Base-by-base conservation (phyloP, 2,797 vertebrate genomes). In the Sebastes minor region DNA sequence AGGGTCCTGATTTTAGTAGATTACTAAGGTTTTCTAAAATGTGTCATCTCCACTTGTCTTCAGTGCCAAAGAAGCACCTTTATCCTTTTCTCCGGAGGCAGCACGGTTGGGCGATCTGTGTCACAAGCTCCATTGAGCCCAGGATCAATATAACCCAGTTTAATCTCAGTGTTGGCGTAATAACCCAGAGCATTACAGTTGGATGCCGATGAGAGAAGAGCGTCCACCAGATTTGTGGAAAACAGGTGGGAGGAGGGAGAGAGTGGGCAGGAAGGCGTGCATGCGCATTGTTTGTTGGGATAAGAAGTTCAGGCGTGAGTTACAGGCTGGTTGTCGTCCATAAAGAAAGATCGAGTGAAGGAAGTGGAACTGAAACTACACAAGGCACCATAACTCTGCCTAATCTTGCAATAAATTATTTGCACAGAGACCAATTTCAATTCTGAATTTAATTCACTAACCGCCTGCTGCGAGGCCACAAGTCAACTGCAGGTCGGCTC, bases 111-210 rank as follows among this genome's bases (percentile, higher is more conserved):
- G 4, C 84, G 83, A 83, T 89, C 12, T 73, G 38, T 71, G 71
- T n/a, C 70, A 11, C 53, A 53, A 71, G 80, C 71, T 89, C 86
- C 82, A 86, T 64, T 86, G 84, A 90, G 82, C 59, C 70, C 53
- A 8, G 46, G 69, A 92, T 93, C 79, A 7, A 90, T 93, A 87
- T 10, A 87, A 80, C 79, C 74, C 71, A 59, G 78, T 91, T 91
- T 80, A 86, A 88, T 90, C 89, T 88, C 68, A n/a, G 62, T 3
- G 28, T 68, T 53, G 62, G 74, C 78, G 86, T 82, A 90, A 86
- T 87, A 90, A 92, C 32, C 69, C 78, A 55, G 16, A 52, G 66
- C 63, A 68, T 80, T 84, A 67, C 62, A 71, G 78, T 30, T 85
- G 72, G 25, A 33, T 56, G 74, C 35, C 25, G 8, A 12, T 64